Base-by-base conservation (phyloP, 1,140 invertebrate species). In the Littorina saxatilis region DNA sequence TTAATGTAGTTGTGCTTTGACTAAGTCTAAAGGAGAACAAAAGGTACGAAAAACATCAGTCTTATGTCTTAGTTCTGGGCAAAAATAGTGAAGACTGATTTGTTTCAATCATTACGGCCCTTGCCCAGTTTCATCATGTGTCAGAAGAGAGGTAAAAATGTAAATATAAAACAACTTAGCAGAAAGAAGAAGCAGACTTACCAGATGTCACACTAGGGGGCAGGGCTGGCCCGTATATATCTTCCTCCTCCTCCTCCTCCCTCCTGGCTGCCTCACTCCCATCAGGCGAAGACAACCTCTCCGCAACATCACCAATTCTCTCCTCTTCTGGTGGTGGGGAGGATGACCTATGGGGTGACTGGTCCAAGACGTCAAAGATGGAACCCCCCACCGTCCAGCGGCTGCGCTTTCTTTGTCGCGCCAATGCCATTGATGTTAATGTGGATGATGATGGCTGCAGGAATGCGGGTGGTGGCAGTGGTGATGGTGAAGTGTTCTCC, bases 151-250 rank as follows among this genome's bases (percentile, higher is more conserved):
- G n/a, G n/a, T n/a, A n/a, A n/a, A n/a, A n/a, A n/a, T n/a, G n/a
- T n/a, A n/a, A n/a, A n/a, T n/a, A n/a, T n/a, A n/a, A n/a, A n/a
- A n/a, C n/a, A n/a, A n/a, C n/a, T n/a, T n/a, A 63, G 27, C 5
- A 20, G 17, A 5, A 27, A 74, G n/a, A 55, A 0, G 13, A 15
- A 5, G 61, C 61, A 40, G 39, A n/a, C 23, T 9, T 35, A 77
- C 77, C 77, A 74, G 35, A 5, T 29, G 82, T 9, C 29, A 32
- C 9, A 7, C 70, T 20, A 27, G 84, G 84, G 5, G 86, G 86
- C 23, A 85, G 52, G 47, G 76, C 82, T 20, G 86, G 86, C n/a
- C 86, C 86, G 81, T 82, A 85, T n/a, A 23, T 47, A 1, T 82
- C 85, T 9, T 47, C 43, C 43, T 9, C 17, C 43, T 47, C 43